phyloP scores from a whole-genome alignment of 2,113 vertebrate species.

The Hippocampus abdominalis region DNA sequence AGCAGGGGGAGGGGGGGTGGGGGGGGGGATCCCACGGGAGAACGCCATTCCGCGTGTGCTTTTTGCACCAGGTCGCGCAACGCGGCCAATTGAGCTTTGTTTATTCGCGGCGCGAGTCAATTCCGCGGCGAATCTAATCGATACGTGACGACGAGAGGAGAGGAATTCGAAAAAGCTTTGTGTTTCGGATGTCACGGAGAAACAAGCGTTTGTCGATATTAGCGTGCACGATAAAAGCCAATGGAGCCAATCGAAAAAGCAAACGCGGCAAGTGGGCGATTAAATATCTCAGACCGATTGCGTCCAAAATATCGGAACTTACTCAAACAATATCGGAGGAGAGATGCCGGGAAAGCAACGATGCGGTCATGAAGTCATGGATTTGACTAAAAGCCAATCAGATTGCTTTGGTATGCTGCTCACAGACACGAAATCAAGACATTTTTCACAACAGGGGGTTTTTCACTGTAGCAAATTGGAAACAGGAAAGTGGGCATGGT shows the following conservation, averaged over 20 bases:
- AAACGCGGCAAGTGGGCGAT: background rate
- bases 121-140: constrained; percentile 9
- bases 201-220: background rate
- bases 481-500: no score
- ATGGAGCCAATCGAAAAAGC: background rate
- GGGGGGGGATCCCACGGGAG: constrained; percentile 43
- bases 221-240: background rate
- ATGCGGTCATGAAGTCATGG: background rate
- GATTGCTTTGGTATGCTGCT: background rate
- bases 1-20: constrained; percentile 15
- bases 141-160: constrained; percentile 1
- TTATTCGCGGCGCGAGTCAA: constrained; percentile 25
- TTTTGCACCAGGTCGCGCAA: constrained; percentile 55
- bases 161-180: background rate
- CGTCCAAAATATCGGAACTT: background rate
- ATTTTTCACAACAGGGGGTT: no score
- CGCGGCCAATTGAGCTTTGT: constrained; percentile 3
- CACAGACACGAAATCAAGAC: no score
- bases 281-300: background rate
- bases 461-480: no score
- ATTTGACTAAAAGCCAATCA: background rate
- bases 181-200: background rate
- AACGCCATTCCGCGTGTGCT: constrained; percentile 36
- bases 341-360: background rate
- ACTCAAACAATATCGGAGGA: background rate